Evolutionary conservation across 2,797 vertebrate genomes (phyloP), one percentile per base, ranked within the genome.

Genomic region (Notoglanidium macrostoma): DNA sequence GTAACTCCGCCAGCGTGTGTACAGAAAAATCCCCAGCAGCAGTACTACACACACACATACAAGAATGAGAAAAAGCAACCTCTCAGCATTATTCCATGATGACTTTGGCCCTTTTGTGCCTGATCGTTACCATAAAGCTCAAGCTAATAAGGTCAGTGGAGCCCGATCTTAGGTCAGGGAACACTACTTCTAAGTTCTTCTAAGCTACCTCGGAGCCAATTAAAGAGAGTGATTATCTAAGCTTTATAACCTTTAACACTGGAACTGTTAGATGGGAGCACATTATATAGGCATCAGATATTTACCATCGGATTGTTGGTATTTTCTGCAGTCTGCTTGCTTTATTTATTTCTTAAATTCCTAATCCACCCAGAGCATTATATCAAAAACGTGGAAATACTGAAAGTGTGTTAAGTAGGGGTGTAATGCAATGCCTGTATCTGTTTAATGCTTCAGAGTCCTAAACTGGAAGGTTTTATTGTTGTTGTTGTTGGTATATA

Each of bases 1-100:
- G 92, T 92, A 95, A 87, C 92, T 94, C 87, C 94, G 95, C 95
- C 96, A 96, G 92, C 91, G 94, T 0, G 96, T 96, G 94, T 97
- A 97, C 81, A 96, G 90, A 93, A 96, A 95, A 49, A 95, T 95
- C 3, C 96, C 96, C 67, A 96, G 88, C 89, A 97, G 90, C 92
- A 98, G 93, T 89, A 95, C 97, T 97, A 91, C 1, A 86, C 93
- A 93, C 91, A 91, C 63, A 87, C 51, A 54, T n/a, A 77, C 0
- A 9, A 32, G 9, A 54, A 65, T 67, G 6, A 78, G n/a, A 26
- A 78, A 78, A 65, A 77, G 11, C 11, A 40, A 72, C 5, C 11
- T 59, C 55, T 65, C 73, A 85, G 84, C 61, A 35, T 67, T 54
- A 26, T 54, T 51, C 29, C 74, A 67, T 51, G 21, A 78, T 51